Percentiles rank a stretch among this genome's conserved stretches.
Conservation (phyloP, 2,888 invertebrate species). For the Nomada lathburiana region DNA sequence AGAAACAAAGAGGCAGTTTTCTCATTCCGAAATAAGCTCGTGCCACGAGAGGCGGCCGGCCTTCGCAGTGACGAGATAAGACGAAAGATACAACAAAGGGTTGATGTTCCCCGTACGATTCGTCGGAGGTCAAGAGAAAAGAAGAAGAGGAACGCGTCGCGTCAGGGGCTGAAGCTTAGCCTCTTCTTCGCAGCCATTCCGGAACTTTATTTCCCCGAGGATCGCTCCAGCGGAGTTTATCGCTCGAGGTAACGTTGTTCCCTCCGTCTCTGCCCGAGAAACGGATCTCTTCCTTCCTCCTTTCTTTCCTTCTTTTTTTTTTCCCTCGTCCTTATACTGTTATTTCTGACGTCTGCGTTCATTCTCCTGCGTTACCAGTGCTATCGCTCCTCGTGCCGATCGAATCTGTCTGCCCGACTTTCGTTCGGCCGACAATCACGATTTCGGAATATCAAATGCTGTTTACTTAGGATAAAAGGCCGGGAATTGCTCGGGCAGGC, state of each 20-base stretch:
- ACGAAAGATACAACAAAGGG: conserved; percentile 37
- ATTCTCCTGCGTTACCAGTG: background rate
- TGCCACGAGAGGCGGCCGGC: background rate
- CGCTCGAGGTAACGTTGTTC: conserved; percentile 71
- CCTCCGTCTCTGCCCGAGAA: conserved; percentile 46
- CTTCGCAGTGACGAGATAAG: background rate
- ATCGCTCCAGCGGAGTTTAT: conserved; percentile 78
- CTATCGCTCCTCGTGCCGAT: background rate
- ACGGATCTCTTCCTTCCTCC: background rate
- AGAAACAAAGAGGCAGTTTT: background rate
- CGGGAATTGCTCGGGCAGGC: background rate
- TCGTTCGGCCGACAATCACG: conserved; percentile 51
- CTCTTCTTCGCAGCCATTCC: conserved; percentile 66
- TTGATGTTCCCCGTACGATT: conserved; percentile 50
- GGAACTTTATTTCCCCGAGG: conserved; percentile 81
- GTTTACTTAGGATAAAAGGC: conserved; percentile 64
- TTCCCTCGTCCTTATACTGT: conserved; percentile 6
- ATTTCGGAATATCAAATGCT: conserved; percentile 59
- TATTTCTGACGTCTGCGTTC: conserved; percentile 35
- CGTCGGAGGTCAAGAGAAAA: conserved; percentile 63
- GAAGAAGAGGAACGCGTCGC: conserved; percentile 52
- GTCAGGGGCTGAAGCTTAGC: conserved; percentile 48
- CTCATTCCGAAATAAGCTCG: conserved; percentile 24
- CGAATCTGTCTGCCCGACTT: conserved; percentile 4
- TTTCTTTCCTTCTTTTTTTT: background rate